Percentiles rank a stretch among this genome's conserved stretches.
phyloP scores from a whole-genome alignment of 2,888 invertebrate genomes.

The Drosophila conformis region DNA sequence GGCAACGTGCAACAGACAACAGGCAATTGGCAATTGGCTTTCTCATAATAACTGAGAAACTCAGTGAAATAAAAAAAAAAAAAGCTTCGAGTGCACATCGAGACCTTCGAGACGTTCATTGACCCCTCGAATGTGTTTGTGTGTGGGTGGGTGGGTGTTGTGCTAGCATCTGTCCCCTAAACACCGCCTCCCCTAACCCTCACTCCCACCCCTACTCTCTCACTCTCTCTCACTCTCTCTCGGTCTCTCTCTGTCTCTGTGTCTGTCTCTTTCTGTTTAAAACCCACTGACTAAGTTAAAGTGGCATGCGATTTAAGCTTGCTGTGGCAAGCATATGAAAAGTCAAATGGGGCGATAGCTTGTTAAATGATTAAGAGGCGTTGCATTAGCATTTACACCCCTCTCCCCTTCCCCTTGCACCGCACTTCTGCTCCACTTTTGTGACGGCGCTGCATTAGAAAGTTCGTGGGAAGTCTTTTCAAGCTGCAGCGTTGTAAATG shows the following conservation, averaged over 20 bases:
- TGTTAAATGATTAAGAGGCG: conserved; percentile 80
- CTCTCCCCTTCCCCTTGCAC: not conserved
- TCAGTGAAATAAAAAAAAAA: not conserved
- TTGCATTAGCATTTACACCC: conserved; percentile 62
- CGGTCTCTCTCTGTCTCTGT: too few relatives aligned
- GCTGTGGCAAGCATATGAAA: conserved; percentile 40
- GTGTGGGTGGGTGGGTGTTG: conserved; percentile 4
- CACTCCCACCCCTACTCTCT: too few relatives aligned
- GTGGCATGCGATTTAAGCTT: conserved; percentile 12
- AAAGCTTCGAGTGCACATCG: not conserved
- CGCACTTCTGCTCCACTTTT: conserved; percentile 15
- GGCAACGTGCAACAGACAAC: conserved; percentile 52
- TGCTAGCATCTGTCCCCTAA: not conserved
- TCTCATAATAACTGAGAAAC: conserved; percentile 33
- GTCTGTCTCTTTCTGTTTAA: not conserved
- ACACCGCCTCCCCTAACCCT: not conserved
- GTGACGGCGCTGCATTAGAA: conserved; percentile 66
- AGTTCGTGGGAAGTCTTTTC: conserved; percentile 79
- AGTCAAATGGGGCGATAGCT: conserved; percentile 79
- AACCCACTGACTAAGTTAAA: conserved; percentile 31
- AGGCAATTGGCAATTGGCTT: conserved; percentile 52
- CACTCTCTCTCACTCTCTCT: not conserved
- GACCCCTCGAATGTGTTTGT: conserved; percentile 41
- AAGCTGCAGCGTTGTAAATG: conserved; percentile 39
- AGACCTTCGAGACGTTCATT: conserved; percentile 59